phyloP scores from a whole-genome alignment of 1,140 invertebrate species.

The Mamestra configurata region DNA sequence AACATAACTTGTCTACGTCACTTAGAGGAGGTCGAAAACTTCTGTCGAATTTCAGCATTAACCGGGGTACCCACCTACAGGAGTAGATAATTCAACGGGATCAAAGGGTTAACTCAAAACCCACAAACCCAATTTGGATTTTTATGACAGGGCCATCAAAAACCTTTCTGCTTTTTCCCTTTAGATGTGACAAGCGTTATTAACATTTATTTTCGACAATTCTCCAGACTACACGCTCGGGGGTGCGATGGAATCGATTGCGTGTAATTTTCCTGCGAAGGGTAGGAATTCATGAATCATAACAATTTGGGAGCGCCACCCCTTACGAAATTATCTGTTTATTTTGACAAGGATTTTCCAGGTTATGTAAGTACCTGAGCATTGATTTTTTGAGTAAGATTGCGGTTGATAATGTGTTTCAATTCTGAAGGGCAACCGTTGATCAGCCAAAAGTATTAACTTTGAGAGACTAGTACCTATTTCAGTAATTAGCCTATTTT shows the following conservation, averaged over 20 bases:
- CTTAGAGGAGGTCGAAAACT: too few relatives aligned
- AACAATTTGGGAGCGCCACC: conserved; percentile 38
- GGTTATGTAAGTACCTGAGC: not conserved
- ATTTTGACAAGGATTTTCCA: conserved; percentile 21
- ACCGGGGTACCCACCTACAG: too few relatives aligned
- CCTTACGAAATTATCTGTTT: not conserved
- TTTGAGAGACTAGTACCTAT: too few relatives aligned
- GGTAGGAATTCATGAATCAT: conserved; percentile 41
- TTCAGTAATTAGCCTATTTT: too few relatives aligned
- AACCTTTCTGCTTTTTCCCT: too few relatives aligned
- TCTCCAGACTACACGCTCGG: not conserved
- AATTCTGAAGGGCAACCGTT: not conserved
- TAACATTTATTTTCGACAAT: conserved; percentile 2
- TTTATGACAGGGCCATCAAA: too few relatives aligned
- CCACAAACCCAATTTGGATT: not conserved
- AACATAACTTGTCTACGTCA: too few relatives aligned
- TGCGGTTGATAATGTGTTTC: not conserved
- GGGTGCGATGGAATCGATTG: conserved; percentile 32
- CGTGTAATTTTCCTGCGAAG: conserved; percentile 24
- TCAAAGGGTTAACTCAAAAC: not conserved
- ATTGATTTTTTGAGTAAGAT: conserved; percentile 5
- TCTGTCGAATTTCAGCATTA: too few relatives aligned
- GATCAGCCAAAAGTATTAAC: not conserved
- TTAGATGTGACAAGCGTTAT: not conserved
- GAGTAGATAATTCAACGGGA: too few relatives aligned